Evolutionary conservation across 1,140 invertebrate species (phyloP).

Genomic region (Drosophila pectinifera): DNA sequence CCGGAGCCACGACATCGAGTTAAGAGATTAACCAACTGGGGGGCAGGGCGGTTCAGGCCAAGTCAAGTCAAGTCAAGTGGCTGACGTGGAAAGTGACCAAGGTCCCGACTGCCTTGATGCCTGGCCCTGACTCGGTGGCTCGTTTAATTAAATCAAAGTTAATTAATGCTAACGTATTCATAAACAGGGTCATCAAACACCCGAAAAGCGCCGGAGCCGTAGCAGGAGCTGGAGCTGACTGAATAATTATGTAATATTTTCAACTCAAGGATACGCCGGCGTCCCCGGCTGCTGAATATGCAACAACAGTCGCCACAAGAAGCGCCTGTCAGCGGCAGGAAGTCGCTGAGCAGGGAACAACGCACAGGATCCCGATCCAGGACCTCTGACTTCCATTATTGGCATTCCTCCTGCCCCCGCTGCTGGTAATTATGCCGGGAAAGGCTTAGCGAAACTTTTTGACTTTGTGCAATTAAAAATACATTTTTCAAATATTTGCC

Average conservation of each 20-base stretch:
- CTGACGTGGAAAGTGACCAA: constrained; percentile 61
- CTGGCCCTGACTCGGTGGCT: constrained; percentile 42
- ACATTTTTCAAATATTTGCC: constrained; percentile 79
- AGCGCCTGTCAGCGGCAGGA: constrained; percentile 45
- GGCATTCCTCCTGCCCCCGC: constrained; percentile 24
- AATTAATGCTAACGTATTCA: constrained; percentile 83
- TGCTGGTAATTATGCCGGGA: constrained; percentile 60
- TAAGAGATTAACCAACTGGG: constrained; percentile 71
- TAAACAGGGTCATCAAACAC: constrained; percentile 83
- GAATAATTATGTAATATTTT: constrained; percentile 82
- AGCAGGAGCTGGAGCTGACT: constrained; percentile 35
- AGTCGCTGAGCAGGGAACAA: constrained; percentile 22
- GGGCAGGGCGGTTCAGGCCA: neutral
- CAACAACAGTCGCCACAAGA: constrained; percentile 55
- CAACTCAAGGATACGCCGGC: constrained; percentile 30
- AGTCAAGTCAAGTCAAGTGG: constrained; percentile 52
- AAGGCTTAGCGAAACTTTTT: constrained; percentile 71
- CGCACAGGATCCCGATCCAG: constrained; percentile 8
- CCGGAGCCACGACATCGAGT: constrained; percentile 58
- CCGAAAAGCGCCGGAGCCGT: constrained; percentile 50
- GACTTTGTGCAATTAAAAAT: constrained; percentile 80
- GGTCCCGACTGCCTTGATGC: constrained; percentile 38
- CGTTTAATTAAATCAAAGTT: constrained; percentile 83
- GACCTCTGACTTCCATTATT: constrained; percentile 38
- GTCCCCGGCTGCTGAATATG: constrained; percentile 63